Conservation (phyloP, 1,140 invertebrate genomes). For the Parapsyche elsis region DNA sequence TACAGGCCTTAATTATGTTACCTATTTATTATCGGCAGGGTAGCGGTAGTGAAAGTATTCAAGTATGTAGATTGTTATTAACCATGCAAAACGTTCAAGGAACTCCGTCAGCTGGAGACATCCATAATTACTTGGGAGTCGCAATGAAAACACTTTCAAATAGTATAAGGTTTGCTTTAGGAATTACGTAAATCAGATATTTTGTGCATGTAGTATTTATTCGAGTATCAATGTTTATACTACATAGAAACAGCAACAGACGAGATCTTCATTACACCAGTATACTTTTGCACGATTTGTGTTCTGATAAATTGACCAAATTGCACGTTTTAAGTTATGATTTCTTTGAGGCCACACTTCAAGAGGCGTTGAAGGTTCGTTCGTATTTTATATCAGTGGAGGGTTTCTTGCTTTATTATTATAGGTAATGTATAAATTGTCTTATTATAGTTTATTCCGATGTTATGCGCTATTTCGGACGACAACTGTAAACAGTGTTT, state of each 20-base stretch:
- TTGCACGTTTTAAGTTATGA: conserved; percentile 61
- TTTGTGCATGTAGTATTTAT: background rate
- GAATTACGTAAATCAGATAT: no score
- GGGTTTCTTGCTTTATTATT: background rate
- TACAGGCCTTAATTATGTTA: background rate
- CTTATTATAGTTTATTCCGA: conserved; percentile 18
- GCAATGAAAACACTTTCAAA: conserved; percentile 62
- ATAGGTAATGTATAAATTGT: background rate
- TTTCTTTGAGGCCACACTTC: conserved; percentile 59
- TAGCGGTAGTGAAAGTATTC: conserved; percentile 62
- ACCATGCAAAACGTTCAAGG: conserved; percentile 60
- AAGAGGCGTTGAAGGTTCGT: conserved; percentile 61
- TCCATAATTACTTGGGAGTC: conserved; percentile 63
- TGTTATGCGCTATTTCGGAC: background rate
- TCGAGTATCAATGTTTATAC: background rate
- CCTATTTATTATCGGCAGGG: conserved; percentile 57
- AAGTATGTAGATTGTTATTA: conserved; percentile 63
- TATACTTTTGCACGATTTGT: conserved; percentile 63
- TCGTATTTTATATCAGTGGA: background rate
- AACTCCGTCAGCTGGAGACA: conserved; percentile 58
- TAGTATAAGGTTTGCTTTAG: conserved; percentile 56
- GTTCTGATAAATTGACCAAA: conserved; percentile 59
- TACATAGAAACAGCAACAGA: conserved; percentile 59
- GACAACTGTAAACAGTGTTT: conserved; percentile 34
- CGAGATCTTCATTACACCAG: conserved; percentile 62